Evolutionary conservation across 2,888 invertebrate species (phyloP), one percentile per base, ranked within the genome.

Genomic region (Eristalinus sepulchralis): DNA sequence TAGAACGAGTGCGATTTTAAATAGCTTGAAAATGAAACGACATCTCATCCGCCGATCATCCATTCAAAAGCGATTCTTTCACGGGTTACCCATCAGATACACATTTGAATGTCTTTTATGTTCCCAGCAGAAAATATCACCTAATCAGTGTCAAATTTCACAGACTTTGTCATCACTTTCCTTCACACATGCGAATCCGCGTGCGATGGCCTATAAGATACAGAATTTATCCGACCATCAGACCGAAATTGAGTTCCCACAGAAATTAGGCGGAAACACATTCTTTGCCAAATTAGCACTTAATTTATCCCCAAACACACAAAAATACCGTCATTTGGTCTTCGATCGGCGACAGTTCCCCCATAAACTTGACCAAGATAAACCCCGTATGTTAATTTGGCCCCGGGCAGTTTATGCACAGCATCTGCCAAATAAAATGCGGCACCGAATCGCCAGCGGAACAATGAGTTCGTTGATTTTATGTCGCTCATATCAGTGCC

Each of bases 401-500:
- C 36, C 27, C 59, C 73, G 59, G 24, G 64, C 57, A 63, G 33
- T 72, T 66, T 63, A 31, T 63, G 62, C 64, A 31, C 27, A 67
- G 13, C 53, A 67, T 33, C 55, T 76, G 84, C 62, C 76, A 80
- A 71, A 84, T 84, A 84, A 84, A 84, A 31, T 60, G 34, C 36
- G 13, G 33, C 72, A 84, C 57, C 76, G 57, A 81, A 84, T 84
- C 76, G 59, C 79, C 17, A 34, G 13, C 2, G 55, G 27, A 59
- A 83, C 76, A 80, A 80, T 84, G 68, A 80, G 57, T 81, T 80
- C 71, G 53, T 68, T 72, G 76, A 80, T 77, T 84, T 84, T 84
- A 81, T 76, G 33, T 76, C 24, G 11, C 11, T 27, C 57, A 24
- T 24, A 22, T 57, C 57, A 27, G 24, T 27, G 57, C 47, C 47